These are phyloP conservation scores for Chymomyza procnemis DNA, from an alignment of 2,888 invertebrate species.

Conservation along the genomic window DNA sequence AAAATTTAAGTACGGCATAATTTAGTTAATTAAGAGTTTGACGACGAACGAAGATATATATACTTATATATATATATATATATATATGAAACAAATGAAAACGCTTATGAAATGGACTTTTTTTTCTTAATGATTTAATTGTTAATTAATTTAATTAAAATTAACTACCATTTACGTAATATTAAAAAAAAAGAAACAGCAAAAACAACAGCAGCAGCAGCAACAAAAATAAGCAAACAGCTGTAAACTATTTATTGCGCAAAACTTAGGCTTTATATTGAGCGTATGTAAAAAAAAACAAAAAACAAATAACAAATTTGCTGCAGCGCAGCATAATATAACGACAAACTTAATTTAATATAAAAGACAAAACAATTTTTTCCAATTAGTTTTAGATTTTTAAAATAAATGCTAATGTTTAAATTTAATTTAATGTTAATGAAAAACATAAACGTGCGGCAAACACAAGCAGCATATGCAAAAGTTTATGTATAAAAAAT, in stretches of 20 bases:
- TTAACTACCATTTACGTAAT: neutral
- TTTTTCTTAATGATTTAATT: slow-evolving; percentile 54
- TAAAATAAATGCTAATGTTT: neutral
- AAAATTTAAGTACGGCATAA: neutral
- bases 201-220: neutral
- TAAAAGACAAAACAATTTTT: neutral
- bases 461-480: neutral
- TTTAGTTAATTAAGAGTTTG: neutral
- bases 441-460: neutral
- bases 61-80: no score
- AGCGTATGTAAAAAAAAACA: neutral
- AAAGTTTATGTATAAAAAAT: neutral
- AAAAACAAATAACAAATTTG: no score
- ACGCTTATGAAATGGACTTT: slow-evolving; percentile 64
- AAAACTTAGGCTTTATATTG: neutral
- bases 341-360: neutral
- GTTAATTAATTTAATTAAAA: slow-evolving; percentile 36
- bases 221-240: neutral
- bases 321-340: neutral
- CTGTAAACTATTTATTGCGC: neutral
- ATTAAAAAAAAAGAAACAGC: neutral
- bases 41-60: slow-evolving; percentile 32
- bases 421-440: neutral
- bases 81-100: slow-evolving; percentile 60
- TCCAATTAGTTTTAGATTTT: neutral